A percentile compares a stretch with the other conserved stretches of the same genome.
Conservation (phyloP, 2,113 vertebrate genomes). For the Orientallactaga bullata region DNA sequence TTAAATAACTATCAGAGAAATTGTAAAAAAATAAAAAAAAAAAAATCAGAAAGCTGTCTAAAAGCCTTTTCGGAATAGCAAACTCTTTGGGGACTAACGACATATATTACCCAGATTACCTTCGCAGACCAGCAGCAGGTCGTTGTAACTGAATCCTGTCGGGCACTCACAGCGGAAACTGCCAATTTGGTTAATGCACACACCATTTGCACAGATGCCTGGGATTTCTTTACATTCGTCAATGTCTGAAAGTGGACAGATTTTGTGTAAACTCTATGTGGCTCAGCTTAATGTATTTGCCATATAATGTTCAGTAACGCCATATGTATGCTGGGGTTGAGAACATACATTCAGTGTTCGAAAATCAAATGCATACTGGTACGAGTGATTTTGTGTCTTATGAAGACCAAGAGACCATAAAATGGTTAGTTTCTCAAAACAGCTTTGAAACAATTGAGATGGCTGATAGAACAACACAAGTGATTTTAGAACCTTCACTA, state of each 20-base stretch:
- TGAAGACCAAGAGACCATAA: neutral
- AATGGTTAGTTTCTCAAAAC: neutral
- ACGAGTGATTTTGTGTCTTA: neutral
- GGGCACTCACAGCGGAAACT: constrained; percentile 94
- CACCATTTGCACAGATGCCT: constrained; percentile 92
- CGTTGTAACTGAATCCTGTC: constrained; percentile 93
- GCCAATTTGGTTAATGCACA: constrained; percentile 94
- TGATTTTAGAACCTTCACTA: neutral
- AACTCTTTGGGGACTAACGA: neutral
- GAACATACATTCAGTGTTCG: neutral
- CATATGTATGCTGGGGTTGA: neutral
- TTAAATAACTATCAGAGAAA: neutral
- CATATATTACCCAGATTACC: constrained; percentile 79
- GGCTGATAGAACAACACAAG: neutral
- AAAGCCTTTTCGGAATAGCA: neutral
- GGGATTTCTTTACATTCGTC: constrained; percentile 93
- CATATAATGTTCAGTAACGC: neutral
- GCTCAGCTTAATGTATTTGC: constrained; percentile 13
- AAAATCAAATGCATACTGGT: neutral
- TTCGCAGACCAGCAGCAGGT: constrained; percentile 92
- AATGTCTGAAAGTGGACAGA: constrained; percentile 89
- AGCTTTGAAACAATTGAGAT: neutral
- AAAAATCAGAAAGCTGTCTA: neutral
- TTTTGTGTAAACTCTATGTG: constrained; percentile 47
- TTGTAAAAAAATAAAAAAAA: neutral